Evolutionary conservation across 2,888 invertebrate species (phyloP), one percentile per base, ranked within the genome.

Genomic region (Formica aserva): DNA sequence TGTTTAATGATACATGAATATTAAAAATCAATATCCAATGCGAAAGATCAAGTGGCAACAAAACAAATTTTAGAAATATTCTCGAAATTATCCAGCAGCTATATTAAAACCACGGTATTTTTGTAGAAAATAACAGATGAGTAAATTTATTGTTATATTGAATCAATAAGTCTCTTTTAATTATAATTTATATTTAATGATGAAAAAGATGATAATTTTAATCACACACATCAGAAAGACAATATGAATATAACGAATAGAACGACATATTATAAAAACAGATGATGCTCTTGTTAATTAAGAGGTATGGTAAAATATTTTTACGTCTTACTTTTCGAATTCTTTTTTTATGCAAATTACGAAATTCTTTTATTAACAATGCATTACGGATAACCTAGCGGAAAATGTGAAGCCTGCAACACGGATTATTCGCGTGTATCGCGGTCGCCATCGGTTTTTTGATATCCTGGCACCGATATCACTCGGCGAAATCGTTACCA

Each of bases 391-490:
- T 15, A 22, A 41, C 1, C 57, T 18, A 6, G 22, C 45, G 29
- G 22, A 72, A 69, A 78, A 78, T 32, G 32, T 78, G 15, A 45
- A 66, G 57, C 48, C 48, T 32, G 26, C 35, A 29, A 29, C 11
- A 45, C 26, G 22, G 32, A 32, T 82, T 82, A 82, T 15, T 65
- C 55, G 82, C 69, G 71, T 69, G 75, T 83, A 62, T 66, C 67
- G 55, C 38, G 76, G 32, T 32, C 18, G 45, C 52, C 78, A 90
- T 85, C 89, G 87, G 87, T 85, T 84, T 84, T 84, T 80, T 85
- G 87, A 91, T 89, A 87, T 91, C 87, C 82, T 87, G 88, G 86
- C 80, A 78, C 87, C 89, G 91, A 90, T 91, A 91, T 91, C 91
- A 84, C 84, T 76, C 82, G 82, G 52, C 65, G 84, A 89, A 91